Evolutionary conservation across 1,140 invertebrate genomes (phyloP).

Genomic region (Nylanderia fulva): DNA sequence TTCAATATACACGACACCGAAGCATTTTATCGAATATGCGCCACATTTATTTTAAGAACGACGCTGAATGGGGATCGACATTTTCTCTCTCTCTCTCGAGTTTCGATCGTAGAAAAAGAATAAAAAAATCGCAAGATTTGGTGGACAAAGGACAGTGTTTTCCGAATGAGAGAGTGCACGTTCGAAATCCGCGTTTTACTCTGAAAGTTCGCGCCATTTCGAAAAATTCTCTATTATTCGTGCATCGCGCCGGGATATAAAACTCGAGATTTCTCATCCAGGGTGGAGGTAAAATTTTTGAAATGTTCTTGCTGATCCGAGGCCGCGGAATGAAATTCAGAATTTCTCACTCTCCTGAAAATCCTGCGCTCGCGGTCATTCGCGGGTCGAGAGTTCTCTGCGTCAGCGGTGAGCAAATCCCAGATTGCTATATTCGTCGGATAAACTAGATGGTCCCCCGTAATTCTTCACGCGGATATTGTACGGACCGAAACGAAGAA

Average conservation of each 20-base stretch:
- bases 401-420: neutral
- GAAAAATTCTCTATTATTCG: neutral
- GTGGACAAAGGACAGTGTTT: neutral
- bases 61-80: neutral
- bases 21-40: neutral
- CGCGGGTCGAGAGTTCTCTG: neutral
- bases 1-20: too few species aligned
- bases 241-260: neutral
- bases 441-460: neutral
- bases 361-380: neutral
- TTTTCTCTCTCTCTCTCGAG: neutral
- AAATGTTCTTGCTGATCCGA: neutral
- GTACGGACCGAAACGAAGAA: neutral
- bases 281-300: neutral
- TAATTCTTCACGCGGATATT: neutral
- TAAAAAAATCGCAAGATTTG: neutral
- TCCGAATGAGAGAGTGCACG: conserved; percentile 17
- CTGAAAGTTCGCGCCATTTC: conserved; percentile 16
- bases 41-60: neutral
- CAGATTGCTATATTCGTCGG: conserved; percentile 8
- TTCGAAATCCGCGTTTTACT: conserved; percentile 26
- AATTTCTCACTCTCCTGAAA: neutral
- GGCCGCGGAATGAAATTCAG: neutral
- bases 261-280: neutral
- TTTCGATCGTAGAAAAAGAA: neutral